Conservation (phyloP, 2,888 invertebrate species). For the Rhaphigaster nebulosa region DNA sequence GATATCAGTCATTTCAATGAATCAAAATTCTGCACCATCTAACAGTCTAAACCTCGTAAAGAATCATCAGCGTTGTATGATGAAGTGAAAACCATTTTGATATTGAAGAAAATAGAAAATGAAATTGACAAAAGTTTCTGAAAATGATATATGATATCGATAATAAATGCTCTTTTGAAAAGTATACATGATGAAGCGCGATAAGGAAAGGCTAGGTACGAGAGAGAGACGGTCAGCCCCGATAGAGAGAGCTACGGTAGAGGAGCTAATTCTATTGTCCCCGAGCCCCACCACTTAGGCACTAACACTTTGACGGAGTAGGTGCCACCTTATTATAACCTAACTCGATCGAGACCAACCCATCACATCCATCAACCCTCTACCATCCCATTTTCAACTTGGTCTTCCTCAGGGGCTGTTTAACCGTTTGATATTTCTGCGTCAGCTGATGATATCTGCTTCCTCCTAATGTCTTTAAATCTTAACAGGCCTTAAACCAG, state of each 20-base stretch:
- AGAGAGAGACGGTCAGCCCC: slow-evolving; percentile 1
- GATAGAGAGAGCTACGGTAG: neutral
- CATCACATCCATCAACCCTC: slow-evolving; percentile 7
- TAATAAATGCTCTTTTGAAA: too few relatives aligned
- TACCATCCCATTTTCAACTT: neutral
- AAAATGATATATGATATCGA: too few relatives aligned
- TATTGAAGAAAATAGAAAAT: too few relatives aligned
- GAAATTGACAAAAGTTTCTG: too few relatives aligned
- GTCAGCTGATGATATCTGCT: neutral
- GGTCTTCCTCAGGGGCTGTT: neutral
- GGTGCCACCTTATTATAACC: neutral
- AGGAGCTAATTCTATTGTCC: neutral
- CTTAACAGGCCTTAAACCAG: too few relatives aligned
- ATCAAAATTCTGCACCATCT: too few relatives aligned
- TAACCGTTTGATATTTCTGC: neutral
- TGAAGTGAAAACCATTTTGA: too few relatives aligned
- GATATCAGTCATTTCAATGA: too few relatives aligned
- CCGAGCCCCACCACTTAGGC: neutral
- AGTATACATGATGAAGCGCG: too few relatives aligned
- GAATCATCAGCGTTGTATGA: too few relatives aligned
- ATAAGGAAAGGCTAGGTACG: neutral
- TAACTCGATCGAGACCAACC: slow-evolving; percentile 6
- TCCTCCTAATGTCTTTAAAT: too few relatives aligned
- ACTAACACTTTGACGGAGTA: slow-evolving; percentile 28
- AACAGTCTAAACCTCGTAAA: too few relatives aligned